phyloP scores from a whole-genome alignment of 2,797 vertebrate genomes.

The Sebastes taczanowskii region DNA sequence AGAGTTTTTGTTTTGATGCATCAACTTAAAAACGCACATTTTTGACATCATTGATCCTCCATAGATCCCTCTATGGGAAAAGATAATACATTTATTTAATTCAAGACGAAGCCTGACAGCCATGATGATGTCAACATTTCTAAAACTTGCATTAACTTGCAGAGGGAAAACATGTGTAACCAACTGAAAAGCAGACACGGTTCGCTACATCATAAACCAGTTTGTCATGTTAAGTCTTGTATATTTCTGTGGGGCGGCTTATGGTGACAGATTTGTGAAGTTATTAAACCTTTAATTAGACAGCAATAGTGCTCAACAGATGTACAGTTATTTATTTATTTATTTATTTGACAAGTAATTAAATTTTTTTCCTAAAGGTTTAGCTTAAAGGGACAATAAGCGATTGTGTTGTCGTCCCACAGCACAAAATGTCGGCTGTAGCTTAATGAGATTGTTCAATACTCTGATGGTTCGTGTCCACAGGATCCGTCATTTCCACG shows the following conservation, averaged over 20 bases:
- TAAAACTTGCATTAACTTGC: not conserved
- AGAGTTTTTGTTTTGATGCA: not conserved
- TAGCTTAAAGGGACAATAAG: not conserved
- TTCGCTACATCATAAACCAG: not conserved
- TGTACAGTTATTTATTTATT: conserved; percentile 1
- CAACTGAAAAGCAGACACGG: not conserved
- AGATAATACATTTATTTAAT: not conserved
- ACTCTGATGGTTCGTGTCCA: not conserved
- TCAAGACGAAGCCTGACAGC: not conserved
- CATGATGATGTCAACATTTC: not conserved
- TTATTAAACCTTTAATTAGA: not conserved
- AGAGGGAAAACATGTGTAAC: not conserved
- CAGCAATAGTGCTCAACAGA: conserved; percentile 1
- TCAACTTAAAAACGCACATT: not conserved
- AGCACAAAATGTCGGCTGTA: not conserved
- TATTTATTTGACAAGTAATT: not conserved
- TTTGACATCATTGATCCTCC: not conserved
- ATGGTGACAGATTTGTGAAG: not conserved
- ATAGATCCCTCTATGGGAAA: not conserved
- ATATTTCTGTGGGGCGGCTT: not conserved
- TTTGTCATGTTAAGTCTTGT: not conserved
- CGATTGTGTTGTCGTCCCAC: not conserved
- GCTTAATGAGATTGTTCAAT: not conserved
- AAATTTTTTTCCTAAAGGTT: not conserved
- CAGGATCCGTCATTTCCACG: no score